Evolutionary conservation across 2,113 vertebrate genomes (phyloP), one percentile per base, ranked within the genome.

Genomic region (Amphilophus citrinellus): DNA sequence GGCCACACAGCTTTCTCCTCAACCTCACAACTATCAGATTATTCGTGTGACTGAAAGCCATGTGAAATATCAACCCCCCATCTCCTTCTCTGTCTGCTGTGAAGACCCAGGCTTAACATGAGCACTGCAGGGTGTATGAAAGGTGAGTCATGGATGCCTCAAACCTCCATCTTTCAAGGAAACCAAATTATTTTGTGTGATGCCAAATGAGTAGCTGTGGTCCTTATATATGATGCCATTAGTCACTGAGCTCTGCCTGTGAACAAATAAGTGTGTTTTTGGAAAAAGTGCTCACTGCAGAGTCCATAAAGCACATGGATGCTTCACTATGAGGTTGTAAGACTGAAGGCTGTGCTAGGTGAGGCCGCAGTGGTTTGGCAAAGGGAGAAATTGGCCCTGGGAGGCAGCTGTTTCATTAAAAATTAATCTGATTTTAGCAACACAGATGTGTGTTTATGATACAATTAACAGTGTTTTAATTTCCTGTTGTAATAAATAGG

Each of bases 371-470:
- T 7, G 53, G 62, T 63, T 62, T 79, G 37, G 78, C 7, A 18
- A 53, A 66, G 68, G 44, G 76, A 88, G 22, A 84, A 83, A 87
- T 76, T 86, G 50, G 84, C 75, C 85, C 71, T 2, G 53, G 61
- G 58, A 60, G 61, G 47, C 89, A 86, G 89, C 92, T 92, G 88
- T 81, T 90, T 89, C 79, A 90, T 93, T 87, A 90, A 90, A 91
- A 71, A 87, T 84, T 47, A 17, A 91, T 93, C 76, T 63, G 61
- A 30, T 77, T 90, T 80, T 63, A 84, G 62, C 50, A 82, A 86
- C 59, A 84, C 89, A 87, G 89, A 89, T 94, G 88, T 80, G 77
- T 84, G 65, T 93, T 94, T 89, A 87, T 86, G 84, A 85, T 83
- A 86, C 90, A 94, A 84, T 94, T 92, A 90, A 68, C 60, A 68